Base-by-base conservation (phyloP, 2,113 vertebrate species). In the Callipepla californica region DNA sequence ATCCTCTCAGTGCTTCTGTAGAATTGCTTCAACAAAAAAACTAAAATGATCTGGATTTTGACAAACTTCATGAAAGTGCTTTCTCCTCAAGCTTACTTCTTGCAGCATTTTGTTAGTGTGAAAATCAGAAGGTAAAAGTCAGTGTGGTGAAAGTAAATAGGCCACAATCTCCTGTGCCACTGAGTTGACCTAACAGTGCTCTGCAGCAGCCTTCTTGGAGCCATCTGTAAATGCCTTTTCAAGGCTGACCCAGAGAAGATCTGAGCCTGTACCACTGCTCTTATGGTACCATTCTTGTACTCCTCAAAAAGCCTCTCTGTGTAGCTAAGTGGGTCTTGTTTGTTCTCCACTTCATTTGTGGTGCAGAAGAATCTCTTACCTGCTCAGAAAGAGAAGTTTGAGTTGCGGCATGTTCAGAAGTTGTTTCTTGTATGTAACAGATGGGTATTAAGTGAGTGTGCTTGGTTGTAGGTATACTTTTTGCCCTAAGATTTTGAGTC, bases 261-360 rank as follows among this genome's bases (percentile, higher is more conserved):
- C 40, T 44, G 70, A 78, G 62, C 47, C 40, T 28, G 13, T 40
- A 48, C 32, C 23, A 48, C 42, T 15, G 5, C 15, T 47, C 44
- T 23, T 48, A 40, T 58, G 14, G 20, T 59, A 34, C 72, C 36
- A 2, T 42, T 85, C 47, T 32, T 20, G n/a, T 38, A 13, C 42
- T 61, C 11, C 28, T 66, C 10, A 26, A 36, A 20, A 15, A 17
- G 34, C 7, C 23, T 51, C 26, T 67, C 32, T 55, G 42, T 66
- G 77, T 36, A 92, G 44, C 57, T 63, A 13, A 62, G 19, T 20
- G 15, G 25, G 9, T 25, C 17, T 87, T 28, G 11, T 7, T 4
- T 50, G 8, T n/a, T 11, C 32, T 66, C 0, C 0, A 12, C 58
- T 87, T 79, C 47, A 28, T 11, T 3, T 28, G n/a, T 80, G n/a